Conservation (phyloP, 2,113 vertebrate species). For the Microtus ochrogaster region DNA sequence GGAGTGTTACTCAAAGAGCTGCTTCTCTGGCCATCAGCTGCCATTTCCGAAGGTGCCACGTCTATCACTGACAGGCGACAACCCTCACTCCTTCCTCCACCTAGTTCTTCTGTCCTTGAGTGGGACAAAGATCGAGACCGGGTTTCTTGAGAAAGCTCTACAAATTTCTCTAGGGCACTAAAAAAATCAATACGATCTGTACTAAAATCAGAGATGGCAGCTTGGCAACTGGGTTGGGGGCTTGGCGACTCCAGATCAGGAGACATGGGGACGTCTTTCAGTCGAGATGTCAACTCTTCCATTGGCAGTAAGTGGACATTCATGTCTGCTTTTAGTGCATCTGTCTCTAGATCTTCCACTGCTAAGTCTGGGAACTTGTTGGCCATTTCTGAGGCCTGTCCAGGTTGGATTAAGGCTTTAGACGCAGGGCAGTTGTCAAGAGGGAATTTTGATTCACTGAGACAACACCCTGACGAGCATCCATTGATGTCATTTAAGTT, state of each 20-base stretch:
- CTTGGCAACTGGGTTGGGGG: constrained; percentile 80
- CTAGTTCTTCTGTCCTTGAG: constrained; percentile 87
- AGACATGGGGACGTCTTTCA: constrained; percentile 86
- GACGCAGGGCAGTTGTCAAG: constrained; percentile 87
- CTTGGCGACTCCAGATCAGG: constrained; percentile 83
- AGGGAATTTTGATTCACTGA: constrained; percentile 78
- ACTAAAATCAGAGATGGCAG: constrained; percentile 87
- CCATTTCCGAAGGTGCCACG: constrained; percentile 70
- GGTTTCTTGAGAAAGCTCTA: constrained; percentile 93
- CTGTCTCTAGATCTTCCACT: constrained; percentile 88
- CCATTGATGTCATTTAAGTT: constrained; percentile 90
- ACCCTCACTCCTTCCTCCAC: constrained; percentile 82
- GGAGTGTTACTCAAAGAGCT: constrained; percentile 82
- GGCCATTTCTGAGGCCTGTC: constrained; percentile 80
- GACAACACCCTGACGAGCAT: constrained; percentile 84
- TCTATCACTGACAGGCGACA: constrained; percentile 82
- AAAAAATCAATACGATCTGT: constrained; percentile 95
- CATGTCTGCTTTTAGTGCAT: constrained; percentile 87
- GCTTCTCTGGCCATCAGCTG: constrained; percentile 77
- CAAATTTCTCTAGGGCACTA: constrained; percentile 95
- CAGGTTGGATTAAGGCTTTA: constrained; percentile 86
- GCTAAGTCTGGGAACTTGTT: constrained; percentile 84
- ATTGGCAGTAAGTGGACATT: constrained; percentile 87
- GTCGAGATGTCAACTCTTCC: constrained; percentile 85
- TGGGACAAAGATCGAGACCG: constrained; percentile 84